Base-by-base conservation (phyloP, 1,140 invertebrate genomes). In the Atta colombica region DNA sequence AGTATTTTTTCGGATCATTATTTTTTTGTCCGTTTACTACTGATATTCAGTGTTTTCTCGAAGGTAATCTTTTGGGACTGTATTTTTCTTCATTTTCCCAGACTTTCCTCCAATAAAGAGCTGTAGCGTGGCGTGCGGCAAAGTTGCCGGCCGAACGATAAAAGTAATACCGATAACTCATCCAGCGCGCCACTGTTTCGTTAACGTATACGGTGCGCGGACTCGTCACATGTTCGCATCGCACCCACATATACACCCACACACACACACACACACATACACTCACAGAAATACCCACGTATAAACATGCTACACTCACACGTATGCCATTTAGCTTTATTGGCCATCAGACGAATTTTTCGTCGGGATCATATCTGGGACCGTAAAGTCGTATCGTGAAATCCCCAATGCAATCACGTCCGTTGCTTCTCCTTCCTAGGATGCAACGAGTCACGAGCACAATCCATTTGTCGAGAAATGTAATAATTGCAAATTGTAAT, bases 401-500 rank as follows among this genome's bases (percentile, higher is more conserved):
- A 90, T 90, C 78, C 89, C 80, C 86, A 84, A 84, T 86, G 78
- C 82, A 74, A 90, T 92, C 84, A 87, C 85, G 77, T 84, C 74
- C 87, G 58, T 86, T 68, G 63, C 85, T 81, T 53, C 89, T 85
- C 65, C 65, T 82, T 82, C 77, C 77, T 51, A 51, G 77, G 28
- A 49, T n/a, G 89, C 55, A 28, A 49, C 77, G 21, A 21, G 58
- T 58, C 49, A 28, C 71, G 61, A 91, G 92, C 77, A 77, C 94
- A 92, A 94, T 93, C 92, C 92, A 94, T 94, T 95, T 94, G 91
- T 89, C 89, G 86, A 90, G 92, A 93, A 94, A 94, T 92, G 93
- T 94, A 93, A 93, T 95, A 94, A 95, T 94, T 94, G 94, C 93
- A 92, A 94, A 94, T 94, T 91, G 94, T 94, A 94, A 94, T 93